These are phyloP conservation scores for Bolinopsis microptera DNA, from an alignment of 37 sponge, comb jelly and placozoan species.

Conservation along the genomic window DNA sequence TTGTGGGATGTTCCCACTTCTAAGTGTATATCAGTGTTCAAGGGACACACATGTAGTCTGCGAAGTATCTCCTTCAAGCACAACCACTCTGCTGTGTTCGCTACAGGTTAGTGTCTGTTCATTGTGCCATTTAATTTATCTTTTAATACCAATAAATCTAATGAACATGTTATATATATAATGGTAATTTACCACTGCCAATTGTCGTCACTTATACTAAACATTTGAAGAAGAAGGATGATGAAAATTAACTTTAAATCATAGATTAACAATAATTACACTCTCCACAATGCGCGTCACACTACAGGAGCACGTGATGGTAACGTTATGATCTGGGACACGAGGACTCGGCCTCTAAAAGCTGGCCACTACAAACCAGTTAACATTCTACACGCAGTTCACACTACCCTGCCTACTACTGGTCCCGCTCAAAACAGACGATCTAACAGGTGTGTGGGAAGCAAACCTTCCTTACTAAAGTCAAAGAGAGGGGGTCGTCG, in stretches of 20 bases:
- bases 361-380: constrained; percentile 39
- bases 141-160: too few relatives aligned
- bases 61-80: constrained; percentile 42
- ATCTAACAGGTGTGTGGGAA: neutral
- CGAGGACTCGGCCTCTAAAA: constrained; percentile 8
- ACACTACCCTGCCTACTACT: neutral
- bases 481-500: too few relatives aligned
- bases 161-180: too few relatives aligned
- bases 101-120: too few relatives aligned
- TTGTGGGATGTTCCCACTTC: constrained; percentile 15
- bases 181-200: too few relatives aligned
- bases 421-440: neutral
- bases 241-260: too few relatives aligned
- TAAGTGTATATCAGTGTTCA: constrained; percentile 44
- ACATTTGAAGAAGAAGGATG: too few relatives aligned
- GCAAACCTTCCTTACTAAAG: too few relatives aligned
- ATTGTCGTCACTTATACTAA: too few relatives aligned
- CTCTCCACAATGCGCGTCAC: too few relatives aligned
- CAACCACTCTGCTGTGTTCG: constrained; percentile 9
- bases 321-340: constrained; percentile 58
- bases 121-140: too few relatives aligned
- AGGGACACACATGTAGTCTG: constrained; percentile 54
- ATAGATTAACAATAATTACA: too few relatives aligned
- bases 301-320: constrained; percentile 58
- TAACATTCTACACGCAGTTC: constrained; percentile 49